These are phyloP conservation scores for Cyrtodaria siliqua DNA, from an alignment of 2,888 invertebrate genomes.

Conservation along the genomic window DNA sequence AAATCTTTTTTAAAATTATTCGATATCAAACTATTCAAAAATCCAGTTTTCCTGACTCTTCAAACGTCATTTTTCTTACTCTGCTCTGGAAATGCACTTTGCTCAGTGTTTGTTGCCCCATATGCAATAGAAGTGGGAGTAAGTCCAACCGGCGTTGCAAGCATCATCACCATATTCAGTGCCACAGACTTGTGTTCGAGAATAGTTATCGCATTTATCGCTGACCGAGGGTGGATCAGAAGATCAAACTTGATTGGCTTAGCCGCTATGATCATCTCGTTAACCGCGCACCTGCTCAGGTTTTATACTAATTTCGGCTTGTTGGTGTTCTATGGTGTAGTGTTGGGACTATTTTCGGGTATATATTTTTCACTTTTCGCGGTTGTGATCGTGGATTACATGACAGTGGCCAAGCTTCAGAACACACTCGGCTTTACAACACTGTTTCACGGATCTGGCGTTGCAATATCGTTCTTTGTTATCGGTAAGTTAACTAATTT, in stretches of 20 bases:
- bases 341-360: slow-evolving; percentile 66
- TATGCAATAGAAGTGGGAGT: slow-evolving; percentile 48
- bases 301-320: slow-evolving; percentile 55
- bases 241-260: slow-evolving; percentile 40
- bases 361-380: slow-evolving; percentile 67
- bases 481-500: slow-evolving; percentile 66
- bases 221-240: slow-evolving; percentile 40
- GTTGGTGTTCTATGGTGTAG: slow-evolving; percentile 55
- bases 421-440: slow-evolving; percentile 63
- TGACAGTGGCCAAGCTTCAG: slow-evolving; percentile 63
- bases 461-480: slow-evolving; percentile 55
- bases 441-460: slow-evolving; percentile 57
- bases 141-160: slow-evolving; percentile 34
- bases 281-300: slow-evolving; percentile 20
- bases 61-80: slow-evolving; percentile 28
- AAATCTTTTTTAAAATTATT: slow-evolving; percentile 5
- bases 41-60: slow-evolving; percentile 42
- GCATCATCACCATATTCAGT: slow-evolving; percentile 46
- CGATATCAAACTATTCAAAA: slow-evolving; percentile 48
- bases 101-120: slow-evolving; percentile 55
- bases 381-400: slow-evolving; percentile 66
- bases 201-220: slow-evolving; percentile 42
- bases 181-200: slow-evolving; percentile 47
- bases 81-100: slow-evolving; percentile 44
- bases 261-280: slow-evolving; percentile 21